Evolutionary conservation across 2,888 invertebrate species (phyloP).

Genomic region (Nipponacmea schrenckii): DNA sequence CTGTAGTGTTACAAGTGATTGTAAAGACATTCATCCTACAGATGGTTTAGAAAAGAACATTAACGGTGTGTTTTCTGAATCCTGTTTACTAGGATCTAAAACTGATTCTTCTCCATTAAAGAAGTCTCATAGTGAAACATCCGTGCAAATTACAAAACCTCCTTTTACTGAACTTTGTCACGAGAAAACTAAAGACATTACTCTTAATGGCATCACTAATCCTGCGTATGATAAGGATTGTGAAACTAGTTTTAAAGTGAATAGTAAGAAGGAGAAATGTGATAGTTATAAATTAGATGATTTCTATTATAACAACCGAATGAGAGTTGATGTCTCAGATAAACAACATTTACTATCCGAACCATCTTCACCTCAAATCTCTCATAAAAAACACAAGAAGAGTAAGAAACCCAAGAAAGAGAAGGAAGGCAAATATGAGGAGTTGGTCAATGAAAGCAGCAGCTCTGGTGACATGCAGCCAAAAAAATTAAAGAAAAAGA

Average conservation of each 20-base stretch:
- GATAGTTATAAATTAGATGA: not conserved
- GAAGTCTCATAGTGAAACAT: not conserved
- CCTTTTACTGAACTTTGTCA: too few species aligned
- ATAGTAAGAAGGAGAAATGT: not conserved
- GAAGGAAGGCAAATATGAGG: slow-evolving; percentile 30
- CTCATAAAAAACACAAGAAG: slow-evolving; percentile 47
- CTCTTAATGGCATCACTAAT: not conserved
- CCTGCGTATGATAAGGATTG: not conserved
- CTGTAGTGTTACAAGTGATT: slow-evolving; percentile 8
- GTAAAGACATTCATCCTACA: slow-evolving; percentile 1
- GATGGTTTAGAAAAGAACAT: slow-evolving; percentile 9
- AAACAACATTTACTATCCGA: slow-evolving; percentile 33
- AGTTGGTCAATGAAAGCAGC: slow-evolving; percentile 31
- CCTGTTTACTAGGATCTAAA: too few species aligned
- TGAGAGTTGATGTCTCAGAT: slow-evolving; percentile 26
- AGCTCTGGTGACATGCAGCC: slow-evolving; percentile 20
- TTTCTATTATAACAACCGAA: not conserved
- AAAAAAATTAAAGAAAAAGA: slow-evolving; percentile 44
- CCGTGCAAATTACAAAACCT: not conserved
- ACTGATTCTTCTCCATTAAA: too few species aligned
- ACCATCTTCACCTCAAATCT: slow-evolving; percentile 11
- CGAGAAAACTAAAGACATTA: too few species aligned
- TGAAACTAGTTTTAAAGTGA: not conserved
- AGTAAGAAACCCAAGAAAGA: slow-evolving; percentile 47
- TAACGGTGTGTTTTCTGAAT: slow-evolving; percentile 5